A percentile compares a stretch with the other conserved stretches of the same genome.
Evolutionary conservation across 1,140 invertebrate species (phyloP).

Genomic region (Telenomus remus): DNA sequence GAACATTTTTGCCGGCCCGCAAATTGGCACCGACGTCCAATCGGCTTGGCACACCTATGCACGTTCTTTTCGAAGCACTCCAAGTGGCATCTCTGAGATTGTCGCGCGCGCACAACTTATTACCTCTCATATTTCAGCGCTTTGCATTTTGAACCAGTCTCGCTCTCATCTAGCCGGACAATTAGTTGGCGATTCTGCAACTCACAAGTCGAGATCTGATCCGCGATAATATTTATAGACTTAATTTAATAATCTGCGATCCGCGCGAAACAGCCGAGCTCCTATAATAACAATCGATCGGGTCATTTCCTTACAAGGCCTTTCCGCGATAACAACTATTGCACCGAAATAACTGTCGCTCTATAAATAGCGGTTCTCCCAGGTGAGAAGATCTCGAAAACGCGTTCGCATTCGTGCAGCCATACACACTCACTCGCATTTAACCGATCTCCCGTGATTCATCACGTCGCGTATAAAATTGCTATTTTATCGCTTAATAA

Average conservation of each 20-base stretch:
- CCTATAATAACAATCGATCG: conserved; percentile 15
- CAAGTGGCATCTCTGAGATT: conserved; percentile 67
- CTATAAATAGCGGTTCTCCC: conserved; percentile 21
- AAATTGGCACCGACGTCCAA: conserved; percentile 24
- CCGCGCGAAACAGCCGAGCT: not conserved
- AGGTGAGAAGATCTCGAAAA: conserved; percentile 32
- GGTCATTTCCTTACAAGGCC: conserved; percentile 22
- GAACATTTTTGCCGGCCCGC: conserved; percentile 22
- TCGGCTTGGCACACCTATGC: conserved; percentile 34
- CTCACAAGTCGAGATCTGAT: too few relatives aligned
- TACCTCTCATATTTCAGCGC: conserved; percentile 24
- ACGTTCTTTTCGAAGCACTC: conserved; percentile 68
- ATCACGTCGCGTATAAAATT: conserved; percentile 32
- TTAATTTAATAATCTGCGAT: not conserved
- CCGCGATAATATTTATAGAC: not conserved
- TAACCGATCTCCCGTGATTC: conserved; percentile 21
- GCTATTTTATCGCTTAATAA: conserved; percentile 36
- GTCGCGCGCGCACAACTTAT: conserved; percentile 55
- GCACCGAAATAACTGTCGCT: conserved; percentile 30
- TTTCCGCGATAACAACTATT: conserved; percentile 21
- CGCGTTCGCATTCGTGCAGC: conserved; percentile 33
- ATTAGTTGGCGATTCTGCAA: too few relatives aligned
- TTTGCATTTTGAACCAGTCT: not conserved
- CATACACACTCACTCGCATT: conserved; percentile 4
- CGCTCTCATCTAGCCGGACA: not conserved